phyloP scores from a whole-genome alignment of 2,888 invertebrate species.

The Argyresthia goedartella region DNA sequence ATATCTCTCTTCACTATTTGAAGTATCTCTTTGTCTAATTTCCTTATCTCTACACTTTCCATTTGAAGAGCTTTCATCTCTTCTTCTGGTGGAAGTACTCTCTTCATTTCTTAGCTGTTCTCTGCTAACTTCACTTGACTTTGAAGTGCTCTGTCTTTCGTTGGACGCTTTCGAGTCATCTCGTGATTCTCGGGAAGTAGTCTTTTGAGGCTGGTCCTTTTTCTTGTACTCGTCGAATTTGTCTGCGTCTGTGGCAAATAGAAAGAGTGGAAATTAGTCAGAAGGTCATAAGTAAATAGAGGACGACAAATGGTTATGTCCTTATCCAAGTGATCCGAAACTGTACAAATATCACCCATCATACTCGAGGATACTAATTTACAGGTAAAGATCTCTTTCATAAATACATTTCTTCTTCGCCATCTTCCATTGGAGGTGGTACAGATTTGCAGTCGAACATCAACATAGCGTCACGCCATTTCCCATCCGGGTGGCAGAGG shows the following conservation, averaged over 20 bases:
- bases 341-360: not conserved
- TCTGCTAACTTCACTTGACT: constrained; percentile 11
- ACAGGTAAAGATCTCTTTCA: no score
- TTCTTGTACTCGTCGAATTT: constrained; percentile 79
- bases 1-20: constrained; percentile 15
- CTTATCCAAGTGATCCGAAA: not conserved
- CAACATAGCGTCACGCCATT: no score
- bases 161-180: constrained; percentile 14
- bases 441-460: no score
- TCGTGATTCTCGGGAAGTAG: not conserved
- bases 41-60: constrained; percentile 21
- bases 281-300: not conserved
- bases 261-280: constrained; percentile 1
- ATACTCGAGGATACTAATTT: no score
- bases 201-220: constrained; percentile 31
- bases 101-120: constrained; percentile 10
- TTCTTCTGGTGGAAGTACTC: constrained; percentile 12
- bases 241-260: constrained; percentile 71
- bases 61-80: constrained; percentile 26
- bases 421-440: no score
- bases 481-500: no score
- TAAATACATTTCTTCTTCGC: no score
- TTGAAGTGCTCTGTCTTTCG: constrained; percentile 28
- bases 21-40: constrained; percentile 18
- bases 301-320: not conserved